Conservation (phyloP, 2,888 invertebrate species). For the Hyppa rectilinea region DNA sequence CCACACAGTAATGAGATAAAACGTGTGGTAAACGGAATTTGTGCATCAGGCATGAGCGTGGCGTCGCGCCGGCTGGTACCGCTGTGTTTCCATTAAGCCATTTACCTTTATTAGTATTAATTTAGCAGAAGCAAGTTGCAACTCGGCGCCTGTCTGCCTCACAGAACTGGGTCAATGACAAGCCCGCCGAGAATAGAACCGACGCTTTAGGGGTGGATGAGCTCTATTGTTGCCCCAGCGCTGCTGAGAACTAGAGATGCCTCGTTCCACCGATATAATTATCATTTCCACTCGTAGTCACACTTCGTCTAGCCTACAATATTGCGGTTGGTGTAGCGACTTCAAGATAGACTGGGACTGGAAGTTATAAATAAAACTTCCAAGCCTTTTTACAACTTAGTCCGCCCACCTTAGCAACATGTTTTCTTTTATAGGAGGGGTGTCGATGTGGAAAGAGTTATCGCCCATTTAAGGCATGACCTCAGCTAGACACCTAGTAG, state of each 20-base stretch:
- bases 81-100: constrained; percentile 78
- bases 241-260: constrained; percentile 67
- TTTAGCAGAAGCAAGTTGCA: constrained; percentile 81
- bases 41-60: constrained; percentile 63
- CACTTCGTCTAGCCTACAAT: constrained; percentile 27
- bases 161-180: constrained; percentile 88
- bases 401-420: background rate
- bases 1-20: constrained; percentile 65
- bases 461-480: constrained; percentile 42
- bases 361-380: constrained; percentile 5
- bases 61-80: constrained; percentile 75
- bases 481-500: constrained; percentile 27
- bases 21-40: constrained; percentile 59
- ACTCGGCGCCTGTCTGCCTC: constrained; percentile 75
- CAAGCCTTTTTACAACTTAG: background rate
- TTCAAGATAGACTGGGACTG: constrained; percentile 1
- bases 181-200: constrained; percentile 86
- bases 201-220: constrained; percentile 84
- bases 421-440: constrained; percentile 30
- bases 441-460: constrained; percentile 35
- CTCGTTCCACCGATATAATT: constrained; percentile 49
- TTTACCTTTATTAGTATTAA: constrained; percentile 86
- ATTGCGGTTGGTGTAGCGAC: background rate
- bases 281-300: constrained; percentile 42
- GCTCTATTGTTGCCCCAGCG: constrained; percentile 79